Base-by-base conservation (phyloP, 2,888 invertebrate genomes). In the Linyphia triangularis region DNA sequence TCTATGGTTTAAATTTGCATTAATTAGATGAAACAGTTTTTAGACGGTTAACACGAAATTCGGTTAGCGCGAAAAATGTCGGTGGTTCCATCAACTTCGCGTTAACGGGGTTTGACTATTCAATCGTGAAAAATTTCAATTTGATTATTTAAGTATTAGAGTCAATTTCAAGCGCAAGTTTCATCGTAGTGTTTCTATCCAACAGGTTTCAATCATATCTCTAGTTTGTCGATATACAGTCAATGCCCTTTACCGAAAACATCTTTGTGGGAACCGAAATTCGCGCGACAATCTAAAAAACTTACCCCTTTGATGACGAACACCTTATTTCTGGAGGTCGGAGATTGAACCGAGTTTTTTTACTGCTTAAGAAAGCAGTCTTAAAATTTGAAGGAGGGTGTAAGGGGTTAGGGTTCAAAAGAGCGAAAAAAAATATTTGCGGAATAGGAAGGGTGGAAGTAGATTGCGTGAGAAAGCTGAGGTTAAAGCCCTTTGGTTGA, bases 341-440 rank as follows among this genome's bases (percentile, higher is more conserved):
- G 86, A 81, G 59, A 43, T 88, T 88, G 86, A 88, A 88, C 86
- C 67, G 7, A 22, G n/a, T 86, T 75, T 73, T 81, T 69, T 77
- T 5, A 28, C 57, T 24, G 24, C n/a, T 22, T 65, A 82, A 72
- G 73, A 69, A 78, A 26, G 81, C 57, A 59, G 59, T 59, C 69
- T 70, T 57, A 30, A 84, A 85, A 61, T 69, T 33, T 22, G 19
- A 26, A 72, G 67, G 73, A 57, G 79, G 65, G 75, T 63, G 77
- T 51, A 72, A 65, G 26, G 85, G 73, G 79, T 43, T 33, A 51
- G 65, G 40, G 40, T 30, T 88, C 28, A 57, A 51, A 81, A 67
- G 85, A 57, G 75, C 33, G 57, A 57, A 40, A 24, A 37, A 30
- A 37, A 43, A 24, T 63, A 7, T 77, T 57, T 57, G 51, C 85